A percentile compares a stretch with the other conserved stretches of the same genome.
Evolutionary conservation across 92 coral and sea anemone genomes (phyloP).

Genomic region (Plumapathes pennacea): DNA sequence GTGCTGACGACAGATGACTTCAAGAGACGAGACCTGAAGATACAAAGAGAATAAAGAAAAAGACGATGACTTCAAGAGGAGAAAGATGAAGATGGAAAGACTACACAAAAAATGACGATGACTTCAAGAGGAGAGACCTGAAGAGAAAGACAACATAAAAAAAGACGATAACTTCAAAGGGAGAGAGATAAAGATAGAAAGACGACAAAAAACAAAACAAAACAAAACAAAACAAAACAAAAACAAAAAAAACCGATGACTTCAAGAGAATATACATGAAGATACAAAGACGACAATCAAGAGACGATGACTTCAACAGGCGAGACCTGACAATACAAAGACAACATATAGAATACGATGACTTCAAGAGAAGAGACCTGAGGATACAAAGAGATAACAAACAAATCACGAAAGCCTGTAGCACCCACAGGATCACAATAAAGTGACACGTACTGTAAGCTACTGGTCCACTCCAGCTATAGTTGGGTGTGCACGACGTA

Average conservation of each 20-base stretch:
- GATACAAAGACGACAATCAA: too few species aligned
- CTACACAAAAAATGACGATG: background rate
- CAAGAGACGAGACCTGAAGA: slow-evolving; percentile 86
- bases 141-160: background rate
- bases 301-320: background rate
- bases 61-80: too few species aligned
- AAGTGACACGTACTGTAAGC: too few species aligned
- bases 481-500: background rate
- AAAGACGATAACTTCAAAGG: too few species aligned
- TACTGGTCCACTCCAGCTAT: too few species aligned
- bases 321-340: background rate
- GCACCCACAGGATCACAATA: too few species aligned
- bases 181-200: background rate
- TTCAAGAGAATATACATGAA: background rate
- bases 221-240: background rate
- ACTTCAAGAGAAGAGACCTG: too few species aligned
- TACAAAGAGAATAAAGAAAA: background rate
- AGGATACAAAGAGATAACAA: too few species aligned
- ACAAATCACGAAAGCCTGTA: too few species aligned
- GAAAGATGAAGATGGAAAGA: background rate
- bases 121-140: background rate
- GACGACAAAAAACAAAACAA: background rate
- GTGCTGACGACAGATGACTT: slow-evolving; percentile 77
- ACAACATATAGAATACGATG: too few species aligned
- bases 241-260: background rate